These are phyloP conservation scores for Ciona savignyi DNA, from an alignment of 23 tunicate species.

Conservation along the genomic window DNA sequence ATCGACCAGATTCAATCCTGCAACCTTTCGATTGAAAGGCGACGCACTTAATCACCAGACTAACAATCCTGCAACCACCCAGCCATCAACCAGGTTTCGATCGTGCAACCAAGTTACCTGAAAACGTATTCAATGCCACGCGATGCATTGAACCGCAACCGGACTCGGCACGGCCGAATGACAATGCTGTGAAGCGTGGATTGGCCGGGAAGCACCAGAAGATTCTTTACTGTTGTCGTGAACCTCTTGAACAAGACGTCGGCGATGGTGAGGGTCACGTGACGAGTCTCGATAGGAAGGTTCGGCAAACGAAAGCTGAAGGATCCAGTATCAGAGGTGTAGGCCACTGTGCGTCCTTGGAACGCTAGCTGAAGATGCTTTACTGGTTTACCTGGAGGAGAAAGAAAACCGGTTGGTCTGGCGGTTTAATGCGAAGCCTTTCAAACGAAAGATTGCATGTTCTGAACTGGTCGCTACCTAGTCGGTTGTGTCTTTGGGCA, in stretches of 20 bases:
- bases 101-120: no score
- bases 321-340: constrained; percentile 74
- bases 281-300: constrained; percentile 53
- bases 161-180: constrained; percentile 26
- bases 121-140: constrained; percentile 39
- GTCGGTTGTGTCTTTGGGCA: no score
- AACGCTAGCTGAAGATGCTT: constrained; percentile 42
- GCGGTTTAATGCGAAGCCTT: no score
- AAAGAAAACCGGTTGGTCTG: no score
- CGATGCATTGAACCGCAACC: constrained; percentile 28
- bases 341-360: constrained; percentile 74
- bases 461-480: no score
- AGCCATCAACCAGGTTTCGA: no score
- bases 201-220: constrained; percentile 66
- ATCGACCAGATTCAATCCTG: no score
- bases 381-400: constrained; percentile 31
- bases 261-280: constrained; percentile 56
- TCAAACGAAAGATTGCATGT: no score
- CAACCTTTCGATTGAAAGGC: no score
- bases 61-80: no score
- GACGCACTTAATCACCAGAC: no score
- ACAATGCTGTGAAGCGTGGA: constrained; percentile 50
- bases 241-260: constrained; percentile 59
- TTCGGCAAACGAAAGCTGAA: constrained; percentile 45
- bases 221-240: constrained; percentile 51